Evolutionary conservation across 2,113 vertebrate genomes (phyloP), one percentile per base, ranked within the genome.

Genomic region (Erpornis zantholeuca): DNA sequence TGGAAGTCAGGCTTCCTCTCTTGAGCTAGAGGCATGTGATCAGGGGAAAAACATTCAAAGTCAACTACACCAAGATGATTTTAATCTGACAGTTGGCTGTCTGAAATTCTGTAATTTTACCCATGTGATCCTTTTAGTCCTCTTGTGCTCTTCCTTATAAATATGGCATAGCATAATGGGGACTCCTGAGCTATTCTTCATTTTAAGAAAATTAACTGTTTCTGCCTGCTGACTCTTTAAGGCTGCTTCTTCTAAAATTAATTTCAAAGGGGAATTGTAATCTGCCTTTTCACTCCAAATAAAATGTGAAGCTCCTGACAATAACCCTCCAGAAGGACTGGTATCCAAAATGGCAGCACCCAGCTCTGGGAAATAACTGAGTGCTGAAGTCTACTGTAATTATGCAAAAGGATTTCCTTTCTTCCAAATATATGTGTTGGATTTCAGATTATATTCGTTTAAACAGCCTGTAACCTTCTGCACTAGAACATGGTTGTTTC

Each of bases 1-100:
- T 42, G 45, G 78, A 92, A 96, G 73, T 85, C 78, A 82, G 49
- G 29, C 42, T 94, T 64, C 49, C 44, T 86, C 82, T 90, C 16
- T 90, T 61, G 12, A 87, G 25, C n/a, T 84, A 42, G 4, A 40
- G 12, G 11, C 10, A 7, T 22, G 6, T 9, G n/a, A 57, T 10
- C 27, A 12, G 15, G 24, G 24, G 4, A 23, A 38, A 50, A n/a
- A 78, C 40, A 65, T 86, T 86, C 47, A 20, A 63, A 91, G 91
- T 81, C 65, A 92, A 44, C 77, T 80, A n/a, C 16, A 82, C 45
- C 11, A 79, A 53, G 11, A 44, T 42, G 3, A 71, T 79, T 94
- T 88, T 90, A 81, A 68, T 81, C 76, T 92, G 36, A 27, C 16
- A 71, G 25, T 77, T 82, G n/a, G 31, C 36, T 57, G 21, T 64